Evolutionary conservation across 2,888 invertebrate species (phyloP), one percentile per base, ranked within the genome.

Genomic region (Melikaiella ostensackeni): DNA sequence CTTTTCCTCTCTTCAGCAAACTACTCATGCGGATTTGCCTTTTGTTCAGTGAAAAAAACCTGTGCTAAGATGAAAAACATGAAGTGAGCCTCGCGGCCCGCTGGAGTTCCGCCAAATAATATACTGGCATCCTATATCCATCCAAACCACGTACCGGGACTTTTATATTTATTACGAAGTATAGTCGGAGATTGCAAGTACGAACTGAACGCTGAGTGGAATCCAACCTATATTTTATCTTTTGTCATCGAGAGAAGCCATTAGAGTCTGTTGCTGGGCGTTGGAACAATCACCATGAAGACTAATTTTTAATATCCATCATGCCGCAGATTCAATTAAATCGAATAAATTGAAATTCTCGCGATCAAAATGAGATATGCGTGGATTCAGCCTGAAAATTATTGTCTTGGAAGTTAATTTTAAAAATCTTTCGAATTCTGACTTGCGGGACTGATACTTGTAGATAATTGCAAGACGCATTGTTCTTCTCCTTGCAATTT

Each of bases 21-120:
- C 70, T 70, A 70, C 70, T 70, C 50, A 70, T 50, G 46, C 70
- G 50, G 76, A 82, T 80, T 78, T 80, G 74, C 77, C 87, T 84
- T 87, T 88, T 88, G 87, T 88, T 87, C 85, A 80, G 81, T 76
- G 75, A 77, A 75, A 85, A 86, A 86, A 83, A 84, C 79, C 83
- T 85, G 85, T 84, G 87, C 86, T 90, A 89, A 91, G 90, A 91
- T 91, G 90, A 90, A 89, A 91, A 89, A 89, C 86, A 88, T 86
- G 87, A 89, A 89, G 88, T 85, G 87, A 89, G 88, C 89, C 90
- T 90, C 85, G 88, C 89, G 90, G 89, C 88, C 87, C 86, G 86
- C 88, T 91, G 91, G 91, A 91, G 85, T 84, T 81, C 84, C 88
- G 91, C 91, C 91, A 91, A 89, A 91, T 91, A 90, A 91, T 90